Percentiles rank a stretch among this genome's conserved stretches.
Evolutionary conservation across 2,113 vertebrate species (phyloP).

Genomic region (Percopsis transmontana): DNA sequence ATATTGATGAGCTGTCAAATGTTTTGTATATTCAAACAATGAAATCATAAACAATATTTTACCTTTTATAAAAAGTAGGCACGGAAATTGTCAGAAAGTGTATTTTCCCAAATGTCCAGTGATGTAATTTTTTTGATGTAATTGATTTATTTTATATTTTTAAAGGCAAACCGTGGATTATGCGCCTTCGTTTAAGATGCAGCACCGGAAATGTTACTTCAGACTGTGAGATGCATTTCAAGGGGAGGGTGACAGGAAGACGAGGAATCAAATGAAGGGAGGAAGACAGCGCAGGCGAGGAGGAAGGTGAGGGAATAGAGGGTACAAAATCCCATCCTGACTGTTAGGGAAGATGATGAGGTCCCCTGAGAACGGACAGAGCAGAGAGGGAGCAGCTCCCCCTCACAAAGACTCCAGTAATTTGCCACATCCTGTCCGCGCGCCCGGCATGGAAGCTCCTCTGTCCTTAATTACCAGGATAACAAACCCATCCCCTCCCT

Average conservation of each 20-base stretch:
- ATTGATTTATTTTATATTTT: not conserved
- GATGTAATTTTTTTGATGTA: not conserved
- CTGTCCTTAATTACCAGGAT: slow-evolving; percentile 88
- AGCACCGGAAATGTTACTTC: slow-evolving; percentile 30
- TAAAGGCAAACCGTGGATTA: slow-evolving; percentile 1
- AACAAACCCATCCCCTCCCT: slow-evolving; percentile 81
- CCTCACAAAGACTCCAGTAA: slow-evolving; percentile 85
- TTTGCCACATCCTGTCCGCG: slow-evolving; percentile 86
- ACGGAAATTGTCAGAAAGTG: too few relatives aligned
- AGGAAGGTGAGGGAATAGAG: slow-evolving; percentile 83
- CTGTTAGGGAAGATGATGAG: slow-evolving; percentile 94
- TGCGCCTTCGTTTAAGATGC: slow-evolving; percentile 35
- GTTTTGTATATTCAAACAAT: too few relatives aligned
- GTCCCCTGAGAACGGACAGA: slow-evolving; percentile 86
- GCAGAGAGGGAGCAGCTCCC: slow-evolving; percentile 84
- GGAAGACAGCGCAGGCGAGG: slow-evolving; percentile 47
- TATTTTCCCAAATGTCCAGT: too few relatives aligned
- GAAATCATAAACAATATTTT: too few relatives aligned
- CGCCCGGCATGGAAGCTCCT: slow-evolving; percentile 82
- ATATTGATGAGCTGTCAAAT: too few relatives aligned
- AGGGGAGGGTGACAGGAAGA: slow-evolving; percentile 50
- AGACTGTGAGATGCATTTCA: slow-evolving; percentile 49
- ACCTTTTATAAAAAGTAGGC: too few relatives aligned
- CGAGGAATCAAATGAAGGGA: slow-evolving; percentile 31
- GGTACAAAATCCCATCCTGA: slow-evolving; percentile 91